Evolutionary conservation across 1,140 invertebrate species (phyloP).

Genomic region (Lordiphosa collinella): DNA sequence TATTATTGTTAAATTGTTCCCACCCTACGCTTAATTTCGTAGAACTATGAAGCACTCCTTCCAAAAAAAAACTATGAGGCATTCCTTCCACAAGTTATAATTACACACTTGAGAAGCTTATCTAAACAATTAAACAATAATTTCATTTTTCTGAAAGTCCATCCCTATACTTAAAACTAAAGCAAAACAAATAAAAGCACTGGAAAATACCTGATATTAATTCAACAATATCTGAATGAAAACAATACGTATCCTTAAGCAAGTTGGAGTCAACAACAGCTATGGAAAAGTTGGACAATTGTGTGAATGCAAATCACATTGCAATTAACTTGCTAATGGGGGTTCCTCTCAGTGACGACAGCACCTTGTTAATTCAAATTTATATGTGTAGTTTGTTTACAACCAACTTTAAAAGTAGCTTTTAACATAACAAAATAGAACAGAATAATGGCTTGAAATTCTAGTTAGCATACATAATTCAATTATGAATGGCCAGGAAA

Average conservation of each 20-base stretch:
- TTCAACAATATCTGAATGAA: neutral
- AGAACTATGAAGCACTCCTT: too few species aligned
- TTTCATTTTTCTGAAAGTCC: too few species aligned
- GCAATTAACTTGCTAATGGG: constrained; percentile 13
- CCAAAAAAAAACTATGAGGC: too few species aligned
- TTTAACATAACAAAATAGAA: neutral
- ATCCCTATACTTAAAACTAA: neutral
- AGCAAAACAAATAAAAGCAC: neutral
- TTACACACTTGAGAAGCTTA: too few species aligned
- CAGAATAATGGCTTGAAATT: constrained; percentile 18
- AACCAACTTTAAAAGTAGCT: neutral
- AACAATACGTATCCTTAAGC: constrained; percentile 6
- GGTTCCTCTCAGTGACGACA: constrained; percentile 32
- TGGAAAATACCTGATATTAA: constrained; percentile 10
- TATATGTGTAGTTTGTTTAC: neutral
- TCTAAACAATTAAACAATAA: too few species aligned
- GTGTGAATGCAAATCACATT: constrained; percentile 5
- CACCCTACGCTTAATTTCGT: too few species aligned
- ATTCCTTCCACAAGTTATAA: too few species aligned
- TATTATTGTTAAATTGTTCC: neutral
- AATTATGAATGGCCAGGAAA: constrained; percentile 16
- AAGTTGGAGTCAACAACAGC: constrained; percentile 20
- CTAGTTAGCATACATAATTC: constrained; percentile 13
- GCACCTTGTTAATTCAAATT: neutral
- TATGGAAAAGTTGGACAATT: constrained; percentile 20